Conservation (phyloP, 2,888 invertebrate species). For the Apamea epomidion region DNA sequence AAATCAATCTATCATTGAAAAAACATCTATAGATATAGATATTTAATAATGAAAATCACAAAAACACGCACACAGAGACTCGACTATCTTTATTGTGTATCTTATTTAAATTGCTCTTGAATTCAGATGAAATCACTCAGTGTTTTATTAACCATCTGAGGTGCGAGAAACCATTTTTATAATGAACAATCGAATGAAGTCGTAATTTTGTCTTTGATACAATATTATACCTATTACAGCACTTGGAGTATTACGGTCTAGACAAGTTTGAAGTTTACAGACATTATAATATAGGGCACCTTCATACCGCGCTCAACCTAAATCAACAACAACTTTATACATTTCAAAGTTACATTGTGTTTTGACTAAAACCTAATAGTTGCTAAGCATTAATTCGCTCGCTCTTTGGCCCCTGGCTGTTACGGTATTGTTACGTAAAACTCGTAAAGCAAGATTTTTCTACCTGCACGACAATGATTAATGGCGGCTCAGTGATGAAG, state of each 20-base stretch:
- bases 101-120: conserved; percentile 14
- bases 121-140: conserved; percentile 7
- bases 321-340: conserved; percentile 57
- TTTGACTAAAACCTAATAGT: conserved; percentile 55
- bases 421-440: conserved; percentile 53
- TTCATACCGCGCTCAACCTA: conserved; percentile 54
- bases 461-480: conserved; percentile 61
- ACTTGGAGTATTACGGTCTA: conserved; percentile 46
- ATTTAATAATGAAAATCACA: not conserved
- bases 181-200: conserved; percentile 32
- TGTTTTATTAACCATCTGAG: conserved; percentile 7
- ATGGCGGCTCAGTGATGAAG: conserved; percentile 55
- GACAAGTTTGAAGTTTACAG: conserved; percentile 52
- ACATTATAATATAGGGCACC: conserved; percentile 57
- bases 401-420: conserved; percentile 28
- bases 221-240: conserved; percentile 30
- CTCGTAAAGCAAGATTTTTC: conserved; percentile 50
- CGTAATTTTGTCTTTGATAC: conserved; percentile 34
- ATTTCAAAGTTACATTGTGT: conserved; percentile 52
- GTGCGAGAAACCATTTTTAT: conserved; percentile 12
- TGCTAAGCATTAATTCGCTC: conserved; percentile 42
- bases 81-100: not conserved
- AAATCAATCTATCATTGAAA: conserved; percentile 1
- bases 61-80: not conserved
- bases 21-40: no score